Evolutionary conservation across 2,888 invertebrate genomes (phyloP), one percentile per base, ranked within the genome.

Genomic region (Habroteleia sp.): DNA sequence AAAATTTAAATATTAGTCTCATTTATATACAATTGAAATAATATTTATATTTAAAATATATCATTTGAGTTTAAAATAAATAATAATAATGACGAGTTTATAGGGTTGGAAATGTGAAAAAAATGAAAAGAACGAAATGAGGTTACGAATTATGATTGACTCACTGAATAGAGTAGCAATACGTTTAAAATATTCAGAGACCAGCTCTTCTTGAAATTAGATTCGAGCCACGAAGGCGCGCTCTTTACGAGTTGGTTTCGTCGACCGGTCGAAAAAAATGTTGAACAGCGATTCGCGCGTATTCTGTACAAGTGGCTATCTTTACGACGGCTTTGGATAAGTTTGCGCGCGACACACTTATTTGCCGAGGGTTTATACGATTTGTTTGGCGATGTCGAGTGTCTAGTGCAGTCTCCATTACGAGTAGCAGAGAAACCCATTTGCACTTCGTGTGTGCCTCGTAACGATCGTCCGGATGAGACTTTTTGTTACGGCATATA

Each of bases 401-500:
- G 58, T 75, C 69, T 60, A 6, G 42, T 54, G 72, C 72, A 74
- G 68, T 48, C 74, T 56, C 66, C 56, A 63, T 71, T 74, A 60
- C 48, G 29, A 48, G 69, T 37, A 58, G 31, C 71, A 48, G 65
- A 48, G 37, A 52, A 35, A 54, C 48, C 72, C 72, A 72, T 77
- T 76, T 68, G 58, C 73, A 76, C 68, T 77, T 68, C 27, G 71
- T 66, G 63, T 63, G 52, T 58, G 74, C 27, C 60, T 65, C 63
- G 56, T 74, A 77, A 77, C 71, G 74, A 77, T 68, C 77, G 58
- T 52, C 62, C 44, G 37, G 60, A 77, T 54, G 68, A 60, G 77
- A 71, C 50, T 77, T 74, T 66, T 77, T 77, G 77, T 77, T 66
- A 66, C 54, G 37, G 6, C n/a, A n/a, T 39, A 65, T 60, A 69